Evolutionary conservation across 2,888 invertebrate genomes (phyloP), one percentile per base, ranked within the genome.

Genomic region (Halictus quadricinctus): DNA sequence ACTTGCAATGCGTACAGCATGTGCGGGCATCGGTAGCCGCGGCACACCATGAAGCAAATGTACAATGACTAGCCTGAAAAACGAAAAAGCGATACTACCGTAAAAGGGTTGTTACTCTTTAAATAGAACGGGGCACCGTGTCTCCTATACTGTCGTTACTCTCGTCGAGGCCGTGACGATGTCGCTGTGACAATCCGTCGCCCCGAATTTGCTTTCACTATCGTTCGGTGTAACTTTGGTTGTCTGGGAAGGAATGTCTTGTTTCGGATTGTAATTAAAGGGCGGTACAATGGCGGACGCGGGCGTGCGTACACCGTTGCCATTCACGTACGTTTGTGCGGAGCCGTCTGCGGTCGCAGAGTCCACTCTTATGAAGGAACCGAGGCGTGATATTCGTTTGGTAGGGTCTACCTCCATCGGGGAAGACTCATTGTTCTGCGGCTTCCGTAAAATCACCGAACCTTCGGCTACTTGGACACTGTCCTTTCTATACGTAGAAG

Each of bases 341-440:
- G 80, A 60, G 21, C 87, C 83, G 43, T 90, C 89, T 43, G 87
- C 79, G 18, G 90, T 91, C 10, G 92, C 84, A n/a, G 93, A 86
- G 76, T 95, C 95, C 75, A 95, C 94, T 46, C 94, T 92, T 74
- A 95, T 94, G 87, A 95, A 95, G 12, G 95, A 95, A n/a, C 95
- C 95, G 78, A 95, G 93, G 43, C 95, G 94, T 12, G 95, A 95
- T 83, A 95, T 91, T 74, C 95, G 92, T 88, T 95, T 95, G 15
- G 94, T 91, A 8, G 93, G 88, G 76, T 94, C 94, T 36, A 89
- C 91, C n/a, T 94, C 94, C 15, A 79, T 84, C n/a, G 80, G 58
- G 58, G 83, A 72, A 18, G 79, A 76, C 1, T 85, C 88, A 21
- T 85, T 84, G 48, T 85, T 91, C 18, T 90, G 89, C 66, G 92